phyloP scores from a whole-genome alignment of 2,113 vertebrate species.

The Pithys albifrons region DNA sequence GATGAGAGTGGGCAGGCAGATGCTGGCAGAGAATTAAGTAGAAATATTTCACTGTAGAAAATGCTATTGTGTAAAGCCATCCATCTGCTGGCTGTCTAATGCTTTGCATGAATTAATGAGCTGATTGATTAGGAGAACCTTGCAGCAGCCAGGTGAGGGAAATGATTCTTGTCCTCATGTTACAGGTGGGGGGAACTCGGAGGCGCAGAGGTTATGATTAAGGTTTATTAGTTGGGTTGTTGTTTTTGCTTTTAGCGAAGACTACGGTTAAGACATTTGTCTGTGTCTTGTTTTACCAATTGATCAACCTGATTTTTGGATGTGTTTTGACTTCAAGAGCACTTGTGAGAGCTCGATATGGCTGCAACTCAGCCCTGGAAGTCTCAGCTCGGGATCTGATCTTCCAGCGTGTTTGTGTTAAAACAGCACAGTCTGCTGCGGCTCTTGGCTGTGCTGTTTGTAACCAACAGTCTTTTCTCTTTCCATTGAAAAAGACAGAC shows the following conservation, averaged over 20 bases:
- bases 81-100: slow-evolving; percentile 26
- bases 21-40: background rate
- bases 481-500: background rate
- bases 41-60: background rate
- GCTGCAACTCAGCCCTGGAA: background rate
- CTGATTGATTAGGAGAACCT: slow-evolving; percentile 41
- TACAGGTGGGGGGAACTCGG: background rate
- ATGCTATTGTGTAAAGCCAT: slow-evolving; percentile 5
- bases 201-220: background rate
- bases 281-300: background rate
- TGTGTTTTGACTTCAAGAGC: background rate
- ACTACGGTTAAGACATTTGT: background rate
- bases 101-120: slow-evolving; percentile 50
- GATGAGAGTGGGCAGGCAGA: background rate
- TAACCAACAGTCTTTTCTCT: background rate
- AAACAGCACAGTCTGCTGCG: background rate
- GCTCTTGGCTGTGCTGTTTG: background rate
- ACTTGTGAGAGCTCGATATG: background rate
- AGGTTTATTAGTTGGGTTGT: background rate
- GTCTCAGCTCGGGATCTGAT: background rate
- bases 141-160: background rate
- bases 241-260: background rate
- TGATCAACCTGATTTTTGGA: background rate
- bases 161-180: background rate
- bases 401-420: background rate